Evolutionary conservation across 2,113 vertebrate genomes (phyloP).

Genomic region (Laticauda laticaudata): DNA sequence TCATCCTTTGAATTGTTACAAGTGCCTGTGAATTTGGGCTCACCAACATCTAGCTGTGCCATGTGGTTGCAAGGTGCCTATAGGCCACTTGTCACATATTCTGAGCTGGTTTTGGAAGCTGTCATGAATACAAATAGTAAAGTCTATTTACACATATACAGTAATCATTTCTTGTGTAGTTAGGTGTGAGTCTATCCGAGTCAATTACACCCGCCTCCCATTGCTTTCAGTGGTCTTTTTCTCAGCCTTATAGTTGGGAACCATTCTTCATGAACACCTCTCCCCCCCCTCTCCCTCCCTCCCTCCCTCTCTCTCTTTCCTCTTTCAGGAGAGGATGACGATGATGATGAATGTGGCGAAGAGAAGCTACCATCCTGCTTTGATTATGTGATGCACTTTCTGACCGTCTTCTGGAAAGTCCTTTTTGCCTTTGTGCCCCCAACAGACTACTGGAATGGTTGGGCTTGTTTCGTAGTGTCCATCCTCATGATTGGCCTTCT

Average conservation of each 20-base stretch:
- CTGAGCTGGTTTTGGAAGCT: neutral
- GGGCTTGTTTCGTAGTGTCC: conserved; percentile 92
- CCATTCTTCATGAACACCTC: neutral
- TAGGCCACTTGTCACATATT: neutral
- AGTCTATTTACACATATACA: neutral
- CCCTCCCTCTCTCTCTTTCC: neutral
- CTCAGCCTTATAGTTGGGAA: neutral
- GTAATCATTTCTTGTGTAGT: neutral
- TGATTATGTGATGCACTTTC: conserved; percentile 96
- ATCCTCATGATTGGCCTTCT: conserved; percentile 90
- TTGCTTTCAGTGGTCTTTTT: neutral
- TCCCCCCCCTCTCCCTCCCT: neutral
- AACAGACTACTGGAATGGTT: conserved; percentile 93
- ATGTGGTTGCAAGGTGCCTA: neutral
- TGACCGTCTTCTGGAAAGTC: conserved; percentile 97
- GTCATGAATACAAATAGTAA: neutral
- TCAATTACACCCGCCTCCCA: neutral
- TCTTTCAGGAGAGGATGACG: conserved; percentile 80
- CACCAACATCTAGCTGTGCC: neutral
- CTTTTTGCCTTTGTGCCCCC: conserved; percentile 95
- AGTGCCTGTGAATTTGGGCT: neutral
- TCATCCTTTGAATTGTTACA: neutral
- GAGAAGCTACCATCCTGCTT: conserved; percentile 90
- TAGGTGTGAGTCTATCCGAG: neutral
- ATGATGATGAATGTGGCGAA: conserved; percentile 84